These are phyloP conservation scores for Nesoenas mayeri DNA, from an alignment of 2,113 vertebrate genomes.

Conservation along the genomic window DNA sequence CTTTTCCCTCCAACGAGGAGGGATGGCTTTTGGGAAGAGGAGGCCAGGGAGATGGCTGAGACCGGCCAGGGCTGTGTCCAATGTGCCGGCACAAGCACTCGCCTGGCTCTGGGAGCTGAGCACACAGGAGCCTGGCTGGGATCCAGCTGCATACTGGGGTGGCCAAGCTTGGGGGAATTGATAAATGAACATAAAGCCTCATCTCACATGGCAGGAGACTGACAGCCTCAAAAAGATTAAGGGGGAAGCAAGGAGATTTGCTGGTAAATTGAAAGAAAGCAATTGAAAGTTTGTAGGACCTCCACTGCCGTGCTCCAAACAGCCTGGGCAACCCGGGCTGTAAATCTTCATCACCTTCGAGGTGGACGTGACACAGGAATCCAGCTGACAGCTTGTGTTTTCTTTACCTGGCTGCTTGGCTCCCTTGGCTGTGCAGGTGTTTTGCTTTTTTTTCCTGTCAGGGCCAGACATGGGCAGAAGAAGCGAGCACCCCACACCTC, in stretches of 20 bases:
- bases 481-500: accelerated
- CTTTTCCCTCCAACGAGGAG: not conserved
- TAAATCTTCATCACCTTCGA: not conserved
- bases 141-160: not conserved
- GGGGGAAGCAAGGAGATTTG: not conserved
- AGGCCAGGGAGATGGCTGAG: not conserved
- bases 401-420: not conserved
- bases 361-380: not conserved
- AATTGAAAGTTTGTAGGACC: not conserved
- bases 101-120: not conserved
- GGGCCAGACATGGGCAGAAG: not conserved
- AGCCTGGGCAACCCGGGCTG: not conserved
- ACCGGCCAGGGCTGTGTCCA: not conserved
- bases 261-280: not conserved
- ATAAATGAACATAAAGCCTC: conserved; percentile 42
- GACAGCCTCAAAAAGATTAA: not conserved
- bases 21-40: not conserved
- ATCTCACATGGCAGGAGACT: conserved; percentile 19
- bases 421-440: not conserved
- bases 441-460: not conserved
- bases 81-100: not conserved
- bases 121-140: not conserved
- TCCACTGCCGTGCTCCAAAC: not conserved
- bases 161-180: not conserved
- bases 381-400: not conserved